Conservation (phyloP, 1,140 invertebrate species). For the Philotrypesis tridentata region DNA sequence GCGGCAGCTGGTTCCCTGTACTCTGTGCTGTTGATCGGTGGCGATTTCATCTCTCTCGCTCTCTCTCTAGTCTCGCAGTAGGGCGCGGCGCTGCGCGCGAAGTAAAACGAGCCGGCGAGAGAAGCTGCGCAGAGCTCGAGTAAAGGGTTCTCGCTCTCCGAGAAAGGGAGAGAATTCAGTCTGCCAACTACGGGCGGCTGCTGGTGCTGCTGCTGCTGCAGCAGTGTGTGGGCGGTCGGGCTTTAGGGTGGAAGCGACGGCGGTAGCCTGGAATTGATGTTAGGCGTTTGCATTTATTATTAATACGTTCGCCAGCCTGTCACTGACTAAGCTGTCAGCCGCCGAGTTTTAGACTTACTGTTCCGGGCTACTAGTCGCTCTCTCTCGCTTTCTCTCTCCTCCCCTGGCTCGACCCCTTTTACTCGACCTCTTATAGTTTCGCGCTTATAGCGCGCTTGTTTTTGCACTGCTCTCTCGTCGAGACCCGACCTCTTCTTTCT, state of each 20-base stretch:
- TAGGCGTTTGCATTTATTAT: conserved; percentile 72
- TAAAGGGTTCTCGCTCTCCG: neutral
- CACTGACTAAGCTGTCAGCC: conserved; percentile 65
- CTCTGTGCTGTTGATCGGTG: too few species aligned
- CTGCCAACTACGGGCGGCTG: neutral
- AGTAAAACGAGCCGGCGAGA: neutral
- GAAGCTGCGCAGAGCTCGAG: conserved; percentile 1
- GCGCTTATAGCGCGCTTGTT: neutral
- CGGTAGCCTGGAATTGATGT: conserved; percentile 66
- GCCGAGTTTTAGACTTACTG: conserved; percentile 41
- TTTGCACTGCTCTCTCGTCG: conserved; percentile 1
- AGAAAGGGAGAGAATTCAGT: neutral
- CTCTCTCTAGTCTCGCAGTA: too few species aligned
- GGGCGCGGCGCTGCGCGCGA: neutral
- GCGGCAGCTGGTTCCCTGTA: neutral
- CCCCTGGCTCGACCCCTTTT: conserved; percentile 7
- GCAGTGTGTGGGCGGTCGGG: conserved; percentile 30
- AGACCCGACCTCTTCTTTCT: neutral
- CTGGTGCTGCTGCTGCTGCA: neutral
- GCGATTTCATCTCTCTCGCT: neutral
- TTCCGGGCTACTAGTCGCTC: conserved; percentile 26
- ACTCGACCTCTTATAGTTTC: conserved; percentile 15
- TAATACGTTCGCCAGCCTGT: conserved; percentile 68
- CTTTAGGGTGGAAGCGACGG: conserved; percentile 48
- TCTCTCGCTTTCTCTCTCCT: conserved; percentile 24